A percentile compares a stretch with the other conserved stretches of the same genome.
These are phyloP conservation scores for Okamejei kenojei DNA, from an alignment of 2,797 vertebrate genomes.

Conservation along the genomic window DNA sequence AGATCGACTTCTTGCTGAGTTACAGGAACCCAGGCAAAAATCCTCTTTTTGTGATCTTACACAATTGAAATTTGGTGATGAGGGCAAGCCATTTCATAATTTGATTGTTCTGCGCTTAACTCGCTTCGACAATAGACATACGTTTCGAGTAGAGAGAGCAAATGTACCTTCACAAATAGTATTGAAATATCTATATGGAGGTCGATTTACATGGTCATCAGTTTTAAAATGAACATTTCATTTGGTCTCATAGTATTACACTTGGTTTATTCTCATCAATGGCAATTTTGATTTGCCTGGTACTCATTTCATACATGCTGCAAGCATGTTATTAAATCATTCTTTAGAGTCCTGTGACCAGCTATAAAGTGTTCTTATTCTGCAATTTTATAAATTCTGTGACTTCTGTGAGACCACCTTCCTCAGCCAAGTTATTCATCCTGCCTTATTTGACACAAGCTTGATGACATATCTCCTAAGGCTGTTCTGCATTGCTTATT, in stretches of 20 bases:
- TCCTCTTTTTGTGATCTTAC: not conserved
- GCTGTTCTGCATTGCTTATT: not conserved
- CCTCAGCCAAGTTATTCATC: not conserved
- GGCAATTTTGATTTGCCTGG: not conserved
- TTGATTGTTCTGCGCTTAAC: not conserved
- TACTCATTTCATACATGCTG: not conserved
- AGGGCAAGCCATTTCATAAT: not conserved
- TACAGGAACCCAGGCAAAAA: not conserved
- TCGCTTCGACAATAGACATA: not conserved
- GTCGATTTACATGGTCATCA: not conserved
- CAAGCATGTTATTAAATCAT: not conserved
- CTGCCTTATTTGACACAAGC: not conserved
- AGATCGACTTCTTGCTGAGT: not conserved
- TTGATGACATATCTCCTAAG: not conserved
- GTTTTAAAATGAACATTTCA: not conserved
- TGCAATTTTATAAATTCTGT: not conserved
- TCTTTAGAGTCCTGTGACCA: not conserved
- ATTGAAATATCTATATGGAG: not conserved
- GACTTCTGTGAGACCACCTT: not conserved
- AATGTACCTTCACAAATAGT: not conserved
- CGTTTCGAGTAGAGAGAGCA: not conserved
- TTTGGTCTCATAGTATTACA: not conserved
- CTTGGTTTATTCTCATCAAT: not conserved
- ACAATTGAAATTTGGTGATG: not conserved
- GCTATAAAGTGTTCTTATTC: not conserved